phyloP scores from a whole-genome alignment of 2,113 vertebrate genomes.

The Ictalurus furcatus region DNA sequence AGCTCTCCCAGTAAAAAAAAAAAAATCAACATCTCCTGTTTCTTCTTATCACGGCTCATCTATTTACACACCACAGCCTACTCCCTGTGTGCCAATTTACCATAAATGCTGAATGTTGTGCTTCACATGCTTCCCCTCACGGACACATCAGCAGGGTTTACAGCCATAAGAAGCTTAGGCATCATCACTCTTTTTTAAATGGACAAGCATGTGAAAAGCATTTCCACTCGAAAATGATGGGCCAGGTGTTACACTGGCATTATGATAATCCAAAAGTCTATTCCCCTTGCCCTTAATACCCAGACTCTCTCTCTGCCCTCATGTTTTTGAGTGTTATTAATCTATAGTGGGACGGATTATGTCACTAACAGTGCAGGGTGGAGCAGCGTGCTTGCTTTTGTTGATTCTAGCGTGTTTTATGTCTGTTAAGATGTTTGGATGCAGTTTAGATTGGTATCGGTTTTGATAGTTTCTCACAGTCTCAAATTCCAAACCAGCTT shows the following conservation, averaged over 20 bases:
- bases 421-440: not conserved
- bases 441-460: constrained; percentile 4
- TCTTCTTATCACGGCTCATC: constrained; percentile 4
- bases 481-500: not conserved
- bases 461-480: not conserved
- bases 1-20: not conserved
- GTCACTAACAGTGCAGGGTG: constrained; percentile 2
- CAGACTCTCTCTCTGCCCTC: not conserved
- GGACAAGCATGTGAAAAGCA: not conserved
- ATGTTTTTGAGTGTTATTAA: constrained; percentile 21
- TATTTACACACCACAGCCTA: constrained; percentile 11
- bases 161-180: constrained; percentile 28
- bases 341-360: not conserved
- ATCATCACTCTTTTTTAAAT: constrained; percentile 16
- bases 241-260: not conserved
- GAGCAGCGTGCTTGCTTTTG: not conserved
- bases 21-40: not conserved
- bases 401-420: not conserved
- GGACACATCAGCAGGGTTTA: constrained; percentile 9
- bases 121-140: not conserved
- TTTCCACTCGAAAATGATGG: not conserved
- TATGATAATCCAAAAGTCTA: not conserved
- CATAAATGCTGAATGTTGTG: not conserved
- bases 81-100: not conserved
- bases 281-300: constrained; percentile 15